Conservation (phyloP, 2,888 invertebrate species). For the Gastracanthus pulcherrimus region DNA sequence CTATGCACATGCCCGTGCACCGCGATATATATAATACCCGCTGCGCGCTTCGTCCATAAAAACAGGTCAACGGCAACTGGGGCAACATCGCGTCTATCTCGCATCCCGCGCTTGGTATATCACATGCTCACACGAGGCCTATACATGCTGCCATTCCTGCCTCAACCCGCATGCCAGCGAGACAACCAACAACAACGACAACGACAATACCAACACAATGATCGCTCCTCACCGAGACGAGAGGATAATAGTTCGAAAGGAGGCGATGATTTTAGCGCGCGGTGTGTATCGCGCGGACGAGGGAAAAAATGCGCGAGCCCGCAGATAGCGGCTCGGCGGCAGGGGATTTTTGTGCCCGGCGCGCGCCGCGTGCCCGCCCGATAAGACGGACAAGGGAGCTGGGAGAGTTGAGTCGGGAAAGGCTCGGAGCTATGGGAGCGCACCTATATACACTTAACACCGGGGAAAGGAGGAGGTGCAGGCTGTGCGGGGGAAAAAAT, state of each 20-base stretch:
- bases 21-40: neutral
- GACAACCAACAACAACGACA: too few species aligned
- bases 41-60: neutral
- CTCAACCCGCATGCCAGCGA: too few species aligned
- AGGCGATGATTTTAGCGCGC: slow-evolving; percentile 20
- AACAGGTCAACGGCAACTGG: slow-evolving; percentile 34
- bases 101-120: neutral
- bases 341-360: slow-evolving; percentile 39
- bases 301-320: slow-evolving; percentile 22
- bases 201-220: too few species aligned
- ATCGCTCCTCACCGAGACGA: too few species aligned
- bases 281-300: neutral
- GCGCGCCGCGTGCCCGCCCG: neutral
- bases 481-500: slow-evolving; percentile 10
- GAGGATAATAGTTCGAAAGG: slow-evolving; percentile 37
- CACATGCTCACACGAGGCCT: neutral
- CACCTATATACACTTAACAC: neutral
- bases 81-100: slow-evolving; percentile 24
- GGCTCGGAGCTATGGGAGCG: slow-evolving; percentile 24
- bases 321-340: neutral
- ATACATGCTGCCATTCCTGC: too few species aligned
- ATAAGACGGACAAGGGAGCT: slow-evolving; percentile 48
- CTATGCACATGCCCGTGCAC: too few species aligned
- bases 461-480: too few species aligned
- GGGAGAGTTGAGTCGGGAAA: slow-evolving; percentile 44